Conservation (phyloP, 2,113 vertebrate genomes). For the Sceloporus undulatus region DNA sequence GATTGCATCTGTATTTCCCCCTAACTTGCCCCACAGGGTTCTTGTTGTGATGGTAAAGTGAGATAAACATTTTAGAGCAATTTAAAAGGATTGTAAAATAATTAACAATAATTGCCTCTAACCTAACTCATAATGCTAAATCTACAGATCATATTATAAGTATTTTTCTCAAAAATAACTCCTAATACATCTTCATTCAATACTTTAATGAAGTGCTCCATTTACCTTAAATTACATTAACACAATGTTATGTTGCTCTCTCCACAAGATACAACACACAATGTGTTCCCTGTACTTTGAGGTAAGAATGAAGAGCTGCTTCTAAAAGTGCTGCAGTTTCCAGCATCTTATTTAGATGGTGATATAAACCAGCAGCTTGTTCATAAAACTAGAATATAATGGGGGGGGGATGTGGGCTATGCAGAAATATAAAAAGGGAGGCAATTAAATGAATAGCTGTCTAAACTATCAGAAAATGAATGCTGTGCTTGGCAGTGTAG, state of each 20-base stretch:
- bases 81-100: background rate
- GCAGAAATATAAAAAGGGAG: background rate
- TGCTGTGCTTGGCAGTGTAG: background rate
- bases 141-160: background rate
- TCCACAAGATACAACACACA: background rate
- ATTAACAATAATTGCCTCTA: background rate
- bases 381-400: slow-evolving; percentile 14
- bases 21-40: background rate
- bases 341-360: background rate
- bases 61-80: background rate
- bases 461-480: background rate
- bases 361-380: background rate
- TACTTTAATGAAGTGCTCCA: background rate
- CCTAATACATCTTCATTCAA: background rate
- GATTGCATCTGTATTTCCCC: background rate
- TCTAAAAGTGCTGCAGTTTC: background rate
- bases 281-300: background rate
- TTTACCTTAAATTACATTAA: background rate
- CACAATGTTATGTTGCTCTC: background rate
- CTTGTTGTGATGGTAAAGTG: background rate
- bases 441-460: background rate
- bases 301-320: background rate
- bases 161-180: background rate
- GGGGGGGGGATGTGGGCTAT: background rate
- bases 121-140: slow-evolving; percentile 3